Conservation (phyloP, 2,113 vertebrate genomes). For the Megaleporinus macrocephalus region DNA sequence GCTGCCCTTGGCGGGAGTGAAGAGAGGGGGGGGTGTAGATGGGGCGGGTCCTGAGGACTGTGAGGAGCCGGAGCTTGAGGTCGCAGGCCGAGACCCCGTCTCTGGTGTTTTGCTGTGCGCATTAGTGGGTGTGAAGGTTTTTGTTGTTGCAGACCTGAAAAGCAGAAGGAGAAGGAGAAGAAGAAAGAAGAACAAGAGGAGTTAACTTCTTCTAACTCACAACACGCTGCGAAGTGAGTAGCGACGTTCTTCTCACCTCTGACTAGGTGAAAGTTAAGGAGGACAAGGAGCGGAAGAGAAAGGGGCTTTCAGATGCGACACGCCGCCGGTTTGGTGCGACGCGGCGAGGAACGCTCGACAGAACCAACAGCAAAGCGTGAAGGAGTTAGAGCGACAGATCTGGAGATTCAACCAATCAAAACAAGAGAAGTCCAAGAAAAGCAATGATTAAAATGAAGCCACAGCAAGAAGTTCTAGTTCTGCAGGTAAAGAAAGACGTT, state of each 20-base stretch:
- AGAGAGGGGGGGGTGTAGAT: not conserved
- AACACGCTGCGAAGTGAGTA: not conserved
- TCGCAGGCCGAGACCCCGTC: not conserved
- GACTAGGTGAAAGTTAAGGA: not conserved
- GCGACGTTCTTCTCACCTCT: conserved; percentile 50
- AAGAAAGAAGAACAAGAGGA: not conserved
- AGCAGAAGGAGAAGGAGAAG: not conserved
- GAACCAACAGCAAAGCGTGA: conserved; percentile 62
- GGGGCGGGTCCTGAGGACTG: not conserved
- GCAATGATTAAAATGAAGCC: conserved; percentile 31
- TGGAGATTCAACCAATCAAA: conserved; percentile 60
- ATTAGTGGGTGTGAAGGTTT: not conserved
- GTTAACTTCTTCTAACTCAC: not conserved
- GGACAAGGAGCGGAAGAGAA: not conserved
- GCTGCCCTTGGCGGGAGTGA: not conserved
- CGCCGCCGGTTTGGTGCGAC: conserved; percentile 59
- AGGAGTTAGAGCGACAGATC: conserved; percentile 66
- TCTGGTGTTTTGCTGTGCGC: conserved; percentile 13
- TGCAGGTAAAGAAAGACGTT: too few relatives aligned
- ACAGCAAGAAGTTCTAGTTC: not conserved
- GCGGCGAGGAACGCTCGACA: conserved; percentile 47
- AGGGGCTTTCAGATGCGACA: conserved; percentile 56
- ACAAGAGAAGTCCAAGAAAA: conserved; percentile 24
- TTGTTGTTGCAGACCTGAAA: conserved; percentile 19
- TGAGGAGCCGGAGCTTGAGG: not conserved